Percentiles rank a stretch among this genome's conserved stretches.
These are phyloP conservation scores for Galerucella pusilla DNA, from an alignment of 2,888 invertebrate species.

Conservation along the genomic window DNA sequence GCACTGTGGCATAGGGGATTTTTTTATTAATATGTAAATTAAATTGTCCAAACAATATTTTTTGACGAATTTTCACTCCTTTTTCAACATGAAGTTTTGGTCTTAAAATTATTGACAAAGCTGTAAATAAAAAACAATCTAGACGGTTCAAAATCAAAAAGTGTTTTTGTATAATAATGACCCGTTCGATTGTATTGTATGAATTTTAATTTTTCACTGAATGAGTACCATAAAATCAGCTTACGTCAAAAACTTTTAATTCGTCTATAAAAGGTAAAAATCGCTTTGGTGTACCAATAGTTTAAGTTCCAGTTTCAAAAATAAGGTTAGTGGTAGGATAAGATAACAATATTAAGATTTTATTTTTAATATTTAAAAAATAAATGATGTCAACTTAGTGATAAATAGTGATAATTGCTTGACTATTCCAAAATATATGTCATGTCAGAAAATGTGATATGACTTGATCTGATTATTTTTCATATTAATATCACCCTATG, in stretches of 20 bases:
- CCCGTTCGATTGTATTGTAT: constrained; percentile 11
- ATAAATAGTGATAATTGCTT: no score
- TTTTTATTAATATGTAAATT: no score
- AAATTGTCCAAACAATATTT: no score
- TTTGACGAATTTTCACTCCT: background rate
- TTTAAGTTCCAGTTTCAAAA: constrained; percentile 16
- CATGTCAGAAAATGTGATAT: no score
- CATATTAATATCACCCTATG: no score
- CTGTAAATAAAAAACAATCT: background rate
- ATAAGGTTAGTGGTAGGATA: constrained; percentile 7
- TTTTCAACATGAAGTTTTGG: background rate
- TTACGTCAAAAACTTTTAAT: constrained; percentile 8
- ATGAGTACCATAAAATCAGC: background rate
- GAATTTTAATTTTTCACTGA: constrained; percentile 8
- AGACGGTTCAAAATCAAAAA: no score
- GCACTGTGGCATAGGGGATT: no score
- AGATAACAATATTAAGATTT: background rate
- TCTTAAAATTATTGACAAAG: background rate
- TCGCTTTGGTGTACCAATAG: background rate
- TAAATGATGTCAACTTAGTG: background rate
- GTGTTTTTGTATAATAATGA: constrained; percentile 7
- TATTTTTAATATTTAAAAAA: background rate
- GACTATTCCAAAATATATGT: no score
- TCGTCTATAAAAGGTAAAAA: constrained; percentile 16
- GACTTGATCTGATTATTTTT: no score